A percentile compares a stretch with the other conserved stretches of the same genome.
Conservation (phyloP, 2,113 vertebrate species). For the Cheirogaleus medius region DNA sequence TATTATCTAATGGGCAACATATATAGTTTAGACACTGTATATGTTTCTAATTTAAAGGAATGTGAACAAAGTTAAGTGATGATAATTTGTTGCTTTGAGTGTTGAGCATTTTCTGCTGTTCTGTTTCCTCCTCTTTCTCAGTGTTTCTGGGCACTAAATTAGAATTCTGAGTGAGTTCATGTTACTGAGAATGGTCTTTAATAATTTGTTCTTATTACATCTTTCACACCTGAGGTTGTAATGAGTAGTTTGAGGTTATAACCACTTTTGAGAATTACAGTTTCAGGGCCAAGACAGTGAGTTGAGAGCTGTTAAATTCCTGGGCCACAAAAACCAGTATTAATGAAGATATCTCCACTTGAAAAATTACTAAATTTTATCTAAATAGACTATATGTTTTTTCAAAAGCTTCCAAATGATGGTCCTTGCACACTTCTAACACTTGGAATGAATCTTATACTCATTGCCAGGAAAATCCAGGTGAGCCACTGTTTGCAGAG, state of each 20-base stretch:
- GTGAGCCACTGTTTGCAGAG: background rate
- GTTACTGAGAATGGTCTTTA: background rate
- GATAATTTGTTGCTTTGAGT: background rate
- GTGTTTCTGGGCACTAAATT: background rate
- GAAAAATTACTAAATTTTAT: background rate
- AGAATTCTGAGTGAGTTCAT: background rate
- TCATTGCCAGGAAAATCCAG: background rate
- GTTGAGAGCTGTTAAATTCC: background rate
- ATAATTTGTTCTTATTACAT: constrained; percentile 53
- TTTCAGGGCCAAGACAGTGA: background rate
- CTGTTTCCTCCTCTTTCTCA: background rate
- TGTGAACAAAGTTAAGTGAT: background rate
- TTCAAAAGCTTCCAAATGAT: background rate
- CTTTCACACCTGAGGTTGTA: background rate
- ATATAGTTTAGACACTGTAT: background rate
- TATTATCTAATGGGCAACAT: background rate
- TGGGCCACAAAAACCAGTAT: background rate
- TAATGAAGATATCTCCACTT: background rate
- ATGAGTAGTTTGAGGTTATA: background rate
- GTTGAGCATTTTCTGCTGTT: background rate
- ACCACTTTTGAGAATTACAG: background rate
- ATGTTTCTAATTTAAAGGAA: background rate
- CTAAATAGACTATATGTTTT: background rate
- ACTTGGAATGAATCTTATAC: background rate
- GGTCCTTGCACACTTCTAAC: background rate